phyloP scores from a whole-genome alignment of 2,888 invertebrate species.

The Kryphioiulus occultus region DNA sequence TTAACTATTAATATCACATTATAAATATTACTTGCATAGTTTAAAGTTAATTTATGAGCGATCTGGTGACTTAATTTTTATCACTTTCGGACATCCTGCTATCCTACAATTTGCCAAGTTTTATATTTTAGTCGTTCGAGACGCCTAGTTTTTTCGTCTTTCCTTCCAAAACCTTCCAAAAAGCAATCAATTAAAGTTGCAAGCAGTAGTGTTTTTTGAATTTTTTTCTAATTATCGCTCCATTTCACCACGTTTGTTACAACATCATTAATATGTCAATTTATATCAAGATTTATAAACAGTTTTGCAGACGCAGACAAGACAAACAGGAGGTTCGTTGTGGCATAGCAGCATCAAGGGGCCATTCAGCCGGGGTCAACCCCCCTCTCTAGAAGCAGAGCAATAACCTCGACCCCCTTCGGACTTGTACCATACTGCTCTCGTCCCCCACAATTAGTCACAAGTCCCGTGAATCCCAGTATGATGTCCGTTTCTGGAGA shows the following conservation, averaged over 20 bases:
- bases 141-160: too few relatives aligned
- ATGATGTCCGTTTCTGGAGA: conserved; percentile 50
- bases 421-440: neutral
- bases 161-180: too few relatives aligned
- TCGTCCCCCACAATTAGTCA: conserved; percentile 39
- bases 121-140: too few relatives aligned
- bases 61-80: too few relatives aligned
- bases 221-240: neutral
- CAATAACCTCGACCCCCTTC: neutral
- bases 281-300: neutral
- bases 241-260: neutral
- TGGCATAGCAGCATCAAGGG: neutral
- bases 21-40: too few relatives aligned
- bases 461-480: conserved; percentile 53
- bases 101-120: too few relatives aligned
- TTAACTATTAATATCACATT: too few relatives aligned
- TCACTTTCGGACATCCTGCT: too few relatives aligned
- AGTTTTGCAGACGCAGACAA: conserved; percentile 5
- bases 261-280: neutral
- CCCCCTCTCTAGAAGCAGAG: neutral
- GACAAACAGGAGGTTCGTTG: neutral
- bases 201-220: too few relatives aligned
- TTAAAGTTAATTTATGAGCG: too few relatives aligned
- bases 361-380: neutral
- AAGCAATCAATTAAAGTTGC: too few relatives aligned